Evolutionary conservation across 64 coral and sea anemone species (phyloP).

Genomic region (Porites australiensis): DNA sequence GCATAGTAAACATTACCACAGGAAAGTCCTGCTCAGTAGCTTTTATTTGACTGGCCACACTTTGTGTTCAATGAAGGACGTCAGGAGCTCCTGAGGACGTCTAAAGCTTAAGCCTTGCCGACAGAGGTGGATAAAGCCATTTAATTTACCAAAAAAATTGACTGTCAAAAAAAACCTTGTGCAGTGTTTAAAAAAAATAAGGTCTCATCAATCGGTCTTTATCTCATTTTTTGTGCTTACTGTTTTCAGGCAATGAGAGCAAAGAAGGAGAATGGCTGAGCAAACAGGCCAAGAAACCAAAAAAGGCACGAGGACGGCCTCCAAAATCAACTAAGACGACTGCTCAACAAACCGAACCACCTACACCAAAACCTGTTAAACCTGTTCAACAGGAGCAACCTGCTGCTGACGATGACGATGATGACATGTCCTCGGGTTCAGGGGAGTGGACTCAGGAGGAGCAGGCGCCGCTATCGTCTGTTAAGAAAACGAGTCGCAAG

Average conservation of each 20-base stretch:
- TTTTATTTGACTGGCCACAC: too few species aligned
- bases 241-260: slow-evolving; percentile 14
- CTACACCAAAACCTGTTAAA: slow-evolving; percentile 17
- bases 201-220: too few species aligned
- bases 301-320: slow-evolving; percentile 46
- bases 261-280: slow-evolving; percentile 40
- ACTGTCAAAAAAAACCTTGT: too few species aligned
- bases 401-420: neutral
- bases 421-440: slow-evolving; percentile 15
- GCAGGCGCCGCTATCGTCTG: slow-evolving; percentile 37
- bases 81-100: too few species aligned
- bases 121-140: too few species aligned
- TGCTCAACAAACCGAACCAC: neutral
- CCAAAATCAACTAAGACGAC: slow-evolving; percentile 30
- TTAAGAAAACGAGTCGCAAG: neutral
- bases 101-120: too few species aligned
- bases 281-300: slow-evolving; percentile 37
- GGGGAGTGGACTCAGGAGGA: slow-evolving; percentile 60
- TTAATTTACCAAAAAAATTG: too few species aligned
- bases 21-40: too few species aligned
- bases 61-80: too few species aligned
- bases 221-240: too few species aligned
- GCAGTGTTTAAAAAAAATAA: too few species aligned
- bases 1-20: too few species aligned
- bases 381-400: neutral